A percentile compares a stretch with the other conserved stretches of the same genome.
Evolutionary conservation across 2,888 invertebrate genomes (phyloP).

Genomic region (Aradus depressus): DNA sequence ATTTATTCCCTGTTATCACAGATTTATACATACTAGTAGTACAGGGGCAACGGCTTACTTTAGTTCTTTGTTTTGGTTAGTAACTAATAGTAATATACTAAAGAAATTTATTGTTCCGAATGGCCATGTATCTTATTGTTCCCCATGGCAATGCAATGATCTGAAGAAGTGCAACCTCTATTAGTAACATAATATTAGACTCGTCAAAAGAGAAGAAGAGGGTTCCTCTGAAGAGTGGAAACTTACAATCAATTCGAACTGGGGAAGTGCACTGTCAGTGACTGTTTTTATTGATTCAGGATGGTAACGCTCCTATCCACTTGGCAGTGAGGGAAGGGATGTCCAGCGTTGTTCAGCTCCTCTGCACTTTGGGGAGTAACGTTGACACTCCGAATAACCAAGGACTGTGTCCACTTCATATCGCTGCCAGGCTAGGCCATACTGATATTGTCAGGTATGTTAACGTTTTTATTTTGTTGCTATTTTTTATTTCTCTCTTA

Average conservation of each 20-base stretch:
- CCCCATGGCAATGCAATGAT: too few species aligned
- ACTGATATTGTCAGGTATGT: constrained; percentile 51
- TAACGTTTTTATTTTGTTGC: not conserved
- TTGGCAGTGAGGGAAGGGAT: constrained; percentile 46
- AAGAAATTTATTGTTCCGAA: not conserved
- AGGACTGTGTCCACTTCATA: constrained; percentile 54
- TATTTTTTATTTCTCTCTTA: too few species aligned
- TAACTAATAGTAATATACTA: not conserved
- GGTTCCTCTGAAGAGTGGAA: too few species aligned
- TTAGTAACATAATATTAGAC: too few species aligned
- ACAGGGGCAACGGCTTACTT: too few species aligned
- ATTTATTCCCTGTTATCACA: too few species aligned
- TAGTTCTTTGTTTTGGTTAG: too few species aligned
- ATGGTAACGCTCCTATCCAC: constrained; percentile 50
- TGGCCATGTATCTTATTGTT: not conserved
- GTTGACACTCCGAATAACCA: constrained; percentile 51
- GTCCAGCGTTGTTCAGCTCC: constrained; percentile 44
- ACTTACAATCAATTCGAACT: too few species aligned
- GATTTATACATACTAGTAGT: too few species aligned
- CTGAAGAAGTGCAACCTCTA: too few species aligned
- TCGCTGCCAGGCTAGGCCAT: constrained; percentile 59
- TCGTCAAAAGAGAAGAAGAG: too few species aligned
- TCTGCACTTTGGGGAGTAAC: constrained; percentile 48
- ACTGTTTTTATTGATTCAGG: constrained; percentile 34
- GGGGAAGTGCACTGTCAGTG: too few species aligned